Conservation (phyloP, 2,888 invertebrate genomes). For the Cistogaster globosa region DNA sequence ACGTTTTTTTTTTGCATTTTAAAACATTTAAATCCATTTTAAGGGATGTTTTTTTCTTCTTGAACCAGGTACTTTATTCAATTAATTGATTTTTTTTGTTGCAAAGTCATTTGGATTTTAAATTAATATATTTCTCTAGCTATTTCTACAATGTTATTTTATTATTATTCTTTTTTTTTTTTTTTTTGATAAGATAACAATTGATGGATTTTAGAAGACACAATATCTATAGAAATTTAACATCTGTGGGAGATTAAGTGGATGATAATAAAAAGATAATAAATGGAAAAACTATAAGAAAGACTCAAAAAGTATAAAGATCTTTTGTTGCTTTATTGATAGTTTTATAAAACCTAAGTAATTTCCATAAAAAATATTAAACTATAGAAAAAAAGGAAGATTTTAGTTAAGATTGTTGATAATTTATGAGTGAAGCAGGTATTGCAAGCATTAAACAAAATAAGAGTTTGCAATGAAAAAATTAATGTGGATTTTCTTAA, state of each 20-base stretch:
- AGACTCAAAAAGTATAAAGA: background rate
- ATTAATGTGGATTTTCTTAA: too few species aligned
- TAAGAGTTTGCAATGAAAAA: too few species aligned
- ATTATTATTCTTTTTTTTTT: background rate
- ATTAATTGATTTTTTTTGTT: background rate
- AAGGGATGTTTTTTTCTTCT: constrained; percentile 1
- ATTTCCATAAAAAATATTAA: too few species aligned
- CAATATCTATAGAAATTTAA: constrained; percentile 18
- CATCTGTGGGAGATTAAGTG: constrained; percentile 60
- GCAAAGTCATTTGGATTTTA: constrained; percentile 2
- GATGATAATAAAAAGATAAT: constrained; percentile 40
- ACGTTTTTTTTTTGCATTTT: background rate
- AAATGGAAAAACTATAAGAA: background rate
- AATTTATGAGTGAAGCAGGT: too few species aligned
- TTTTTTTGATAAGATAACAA: constrained; percentile 40
- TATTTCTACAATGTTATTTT: too few species aligned
- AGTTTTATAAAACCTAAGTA: too few species aligned
- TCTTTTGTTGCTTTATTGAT: too few species aligned
- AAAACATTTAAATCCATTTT: background rate
- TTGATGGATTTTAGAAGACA: constrained; percentile 5
- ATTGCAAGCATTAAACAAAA: too few species aligned
- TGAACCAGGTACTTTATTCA: constrained; percentile 28
- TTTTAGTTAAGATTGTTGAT: too few species aligned
- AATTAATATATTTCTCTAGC: background rate
- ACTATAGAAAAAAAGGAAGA: too few species aligned